These are phyloP conservation scores for Tachina lurida DNA, from an alignment of 2,888 invertebrate species.

Conservation along the genomic window DNA sequence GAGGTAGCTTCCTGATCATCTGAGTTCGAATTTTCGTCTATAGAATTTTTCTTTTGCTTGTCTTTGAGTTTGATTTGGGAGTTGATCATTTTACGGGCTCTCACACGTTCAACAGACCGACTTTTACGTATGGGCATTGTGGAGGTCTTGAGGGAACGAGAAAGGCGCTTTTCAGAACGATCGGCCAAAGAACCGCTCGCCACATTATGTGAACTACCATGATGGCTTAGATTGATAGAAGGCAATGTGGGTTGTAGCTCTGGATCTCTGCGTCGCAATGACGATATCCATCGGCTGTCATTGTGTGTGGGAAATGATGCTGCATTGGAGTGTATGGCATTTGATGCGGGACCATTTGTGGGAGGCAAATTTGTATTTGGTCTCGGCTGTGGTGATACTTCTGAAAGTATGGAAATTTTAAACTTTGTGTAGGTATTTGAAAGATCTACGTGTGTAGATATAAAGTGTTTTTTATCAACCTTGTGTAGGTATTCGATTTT, in stretches of 20 bases:
- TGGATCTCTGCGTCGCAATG: slow-evolving; percentile 86
- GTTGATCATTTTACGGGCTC: slow-evolving; percentile 81
- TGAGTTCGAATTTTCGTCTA: slow-evolving; percentile 83
- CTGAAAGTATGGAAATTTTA: slow-evolving; percentile 75
- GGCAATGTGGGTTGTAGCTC: slow-evolving; percentile 87
- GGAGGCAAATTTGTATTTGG: slow-evolving; percentile 76
- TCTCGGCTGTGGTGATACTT: slow-evolving; percentile 83
- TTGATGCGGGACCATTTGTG: slow-evolving; percentile 67
- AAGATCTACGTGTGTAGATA: not conserved
- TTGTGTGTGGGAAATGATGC: slow-evolving; percentile 82
- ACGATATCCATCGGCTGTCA: slow-evolving; percentile 88
- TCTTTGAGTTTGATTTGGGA: slow-evolving; percentile 83
- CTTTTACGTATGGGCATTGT: slow-evolving; percentile 80
- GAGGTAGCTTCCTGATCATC: slow-evolving; percentile 83
- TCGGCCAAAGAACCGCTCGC: slow-evolving; percentile 82
- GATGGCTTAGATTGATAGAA: slow-evolving; percentile 84
- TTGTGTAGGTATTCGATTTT: slow-evolving; percentile 82
- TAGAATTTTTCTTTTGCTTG: slow-evolving; percentile 82
- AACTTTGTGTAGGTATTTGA: not conserved
- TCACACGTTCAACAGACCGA: slow-evolving; percentile 82
- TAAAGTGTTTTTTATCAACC: slow-evolving; percentile 75
- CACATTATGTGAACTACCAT: slow-evolving; percentile 83
- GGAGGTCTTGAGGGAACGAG: slow-evolving; percentile 78
- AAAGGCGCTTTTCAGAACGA: slow-evolving; percentile 75
- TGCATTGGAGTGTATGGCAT: slow-evolving; percentile 72